Evolutionary conservation across 2,888 invertebrate species (phyloP).

Genomic region (Tridacna gigas): DNA sequence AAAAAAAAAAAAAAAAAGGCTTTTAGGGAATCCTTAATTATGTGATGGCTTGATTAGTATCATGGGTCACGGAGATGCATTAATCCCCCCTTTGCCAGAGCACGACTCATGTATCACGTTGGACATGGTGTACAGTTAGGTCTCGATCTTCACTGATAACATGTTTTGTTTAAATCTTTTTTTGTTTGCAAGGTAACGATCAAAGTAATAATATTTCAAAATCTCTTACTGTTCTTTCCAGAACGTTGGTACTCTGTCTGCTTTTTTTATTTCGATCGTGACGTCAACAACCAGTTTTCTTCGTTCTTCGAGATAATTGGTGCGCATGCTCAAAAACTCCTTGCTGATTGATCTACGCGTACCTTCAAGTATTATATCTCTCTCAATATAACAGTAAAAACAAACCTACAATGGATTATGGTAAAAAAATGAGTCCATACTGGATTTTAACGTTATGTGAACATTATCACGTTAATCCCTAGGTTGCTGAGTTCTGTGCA

Average conservation of each 20-base stretch:
- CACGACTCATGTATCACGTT: no score
- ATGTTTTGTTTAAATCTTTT: no score
- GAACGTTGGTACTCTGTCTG: slow-evolving; percentile 36
- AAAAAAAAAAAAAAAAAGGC: no score
- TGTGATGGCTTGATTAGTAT: no score
- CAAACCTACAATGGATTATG: slow-evolving; percentile 37
- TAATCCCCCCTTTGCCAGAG: no score
- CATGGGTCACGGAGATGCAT: no score
- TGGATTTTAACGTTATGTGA: background rate
- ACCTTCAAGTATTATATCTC: background rate
- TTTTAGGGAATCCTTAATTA: no score
- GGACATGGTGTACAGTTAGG: no score
- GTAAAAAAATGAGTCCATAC: background rate
- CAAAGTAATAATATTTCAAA: background rate
- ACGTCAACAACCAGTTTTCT: slow-evolving; percentile 37
- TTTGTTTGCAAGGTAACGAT: no score
- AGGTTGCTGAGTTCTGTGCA: no score
- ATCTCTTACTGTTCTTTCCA: slow-evolving; percentile 58
- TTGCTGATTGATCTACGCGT: slow-evolving; percentile 43
- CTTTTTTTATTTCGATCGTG: slow-evolving; percentile 12
- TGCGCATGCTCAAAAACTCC: slow-evolving; percentile 17
- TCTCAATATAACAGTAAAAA: slow-evolving; percentile 27
- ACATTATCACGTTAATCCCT: background rate
- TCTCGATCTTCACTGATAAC: no score
- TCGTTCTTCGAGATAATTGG: slow-evolving; percentile 30